These are phyloP conservation scores for Cataglyphis rosenhaueri DNA, from an alignment of 2,888 invertebrate genomes.

Conservation along the genomic window DNA sequence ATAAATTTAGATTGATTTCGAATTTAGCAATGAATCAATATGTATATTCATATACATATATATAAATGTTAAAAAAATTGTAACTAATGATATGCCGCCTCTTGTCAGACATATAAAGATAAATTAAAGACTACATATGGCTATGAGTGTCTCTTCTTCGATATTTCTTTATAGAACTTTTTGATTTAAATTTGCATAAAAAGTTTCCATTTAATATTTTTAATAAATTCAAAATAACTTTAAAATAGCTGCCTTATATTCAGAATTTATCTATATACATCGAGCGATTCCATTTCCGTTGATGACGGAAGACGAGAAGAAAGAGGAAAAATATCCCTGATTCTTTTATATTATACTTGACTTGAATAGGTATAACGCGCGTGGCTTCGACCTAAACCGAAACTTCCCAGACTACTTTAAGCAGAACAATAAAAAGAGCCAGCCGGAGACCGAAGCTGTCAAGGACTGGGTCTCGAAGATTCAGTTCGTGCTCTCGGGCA, in stretches of 20 bases:
- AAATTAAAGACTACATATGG: not conserved
- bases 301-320: not conserved
- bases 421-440: conserved; percentile 93
- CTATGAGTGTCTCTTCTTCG: not conserved
- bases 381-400: conserved; percentile 96
- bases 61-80: not conserved
- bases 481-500: conserved; percentile 97
- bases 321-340: not conserved
- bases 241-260: not conserved
- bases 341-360: not conserved
- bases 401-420: conserved; percentile 99
- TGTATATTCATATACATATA: not conserved
- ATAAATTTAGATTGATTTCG: not conserved
- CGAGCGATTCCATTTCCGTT: not conserved
- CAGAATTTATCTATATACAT: not conserved
- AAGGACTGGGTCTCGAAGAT: conserved; percentile 97
- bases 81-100: not conserved
- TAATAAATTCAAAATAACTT: not conserved
- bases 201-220: not conserved
- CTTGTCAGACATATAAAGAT: not conserved
- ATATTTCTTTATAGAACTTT: not conserved
- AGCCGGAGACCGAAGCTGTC: conserved; percentile 98
- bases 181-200: not conserved
- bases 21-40: not conserved
- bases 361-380: conserved; percentile 91